Evolutionary conservation across 2,797 vertebrate genomes (phyloP), one percentile per base, ranked within the genome.

Genomic region (Diplodus puntazzo): DNA sequence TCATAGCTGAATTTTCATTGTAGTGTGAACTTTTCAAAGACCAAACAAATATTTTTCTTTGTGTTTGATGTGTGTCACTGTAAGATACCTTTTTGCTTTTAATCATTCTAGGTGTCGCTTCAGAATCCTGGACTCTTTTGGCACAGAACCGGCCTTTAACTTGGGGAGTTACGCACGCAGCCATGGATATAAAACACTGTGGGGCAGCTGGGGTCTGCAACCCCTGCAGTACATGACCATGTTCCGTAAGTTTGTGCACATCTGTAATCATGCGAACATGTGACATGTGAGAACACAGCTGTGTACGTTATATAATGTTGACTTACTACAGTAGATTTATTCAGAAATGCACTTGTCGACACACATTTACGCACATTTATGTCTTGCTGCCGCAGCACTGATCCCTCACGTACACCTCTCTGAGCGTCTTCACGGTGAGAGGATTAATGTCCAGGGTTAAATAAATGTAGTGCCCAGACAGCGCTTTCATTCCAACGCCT

Each of bases 201-300:
- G 95, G 95, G 95, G 95, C 53, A 95, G 93, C 89, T 95, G 95
- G 95, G 86, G 83, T 53, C 92, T 95, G 69, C 92, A 92, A 5
- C 92, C 95, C 34, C 84, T 84, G 71, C 95, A 95, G 89, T 95
- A 94, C 81, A 95, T 95, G 94, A 95, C 94, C 57, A 95, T 95
- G 95, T 95, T 95, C 72, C 94, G 95, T 95, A 84, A 95, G 95
- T 94, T 17, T 63, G 23, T 27, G 6, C 13, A 34, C 3, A 20
- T 27, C 2, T 83, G 49, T 11, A 77, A 50, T 67, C 39, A 27
- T 49, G 11, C 25, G 42, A 64, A 39, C 21, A 8, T 53, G 58
- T 65, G 23, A 25, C 25, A 25, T 25, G 34, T 53, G 43, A 21
- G 18, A n/a, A 4, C 50, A 61, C 48, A 73, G 49, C 59, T 69